phyloP scores from a whole-genome alignment of 2,113 vertebrate species.

The Limnothrissa miodon region DNA sequence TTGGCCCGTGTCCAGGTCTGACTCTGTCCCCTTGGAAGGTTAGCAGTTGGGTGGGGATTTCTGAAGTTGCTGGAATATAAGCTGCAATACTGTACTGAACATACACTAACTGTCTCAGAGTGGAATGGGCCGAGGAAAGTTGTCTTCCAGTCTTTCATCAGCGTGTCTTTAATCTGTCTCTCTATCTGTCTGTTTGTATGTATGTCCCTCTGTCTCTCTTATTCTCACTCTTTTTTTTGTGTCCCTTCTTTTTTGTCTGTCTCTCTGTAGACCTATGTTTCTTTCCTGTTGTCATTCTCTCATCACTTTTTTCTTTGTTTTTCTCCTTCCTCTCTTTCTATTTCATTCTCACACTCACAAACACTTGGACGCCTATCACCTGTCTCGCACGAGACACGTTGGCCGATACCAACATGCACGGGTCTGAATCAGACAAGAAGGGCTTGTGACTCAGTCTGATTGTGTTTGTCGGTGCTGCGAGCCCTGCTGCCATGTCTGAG shows the following conservation, averaged over 20 bases:
- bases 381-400: not conserved
- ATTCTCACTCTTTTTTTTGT: not conserved
- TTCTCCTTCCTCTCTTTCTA: not conserved
- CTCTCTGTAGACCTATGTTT: not conserved
- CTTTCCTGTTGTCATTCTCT: not conserved
- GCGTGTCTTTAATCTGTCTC: not conserved
- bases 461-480: not conserved
- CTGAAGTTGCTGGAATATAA: conserved; percentile 34
- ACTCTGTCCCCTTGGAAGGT: conserved; percentile 42
- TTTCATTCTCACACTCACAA: not conserved
- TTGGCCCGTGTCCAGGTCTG: conserved; percentile 31
- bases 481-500: not conserved
- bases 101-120: not conserved
- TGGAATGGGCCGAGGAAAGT: not conserved
- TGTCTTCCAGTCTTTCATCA: not conserved
- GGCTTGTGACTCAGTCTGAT: not conserved
- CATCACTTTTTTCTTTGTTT: not conserved
- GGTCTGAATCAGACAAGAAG: not conserved
- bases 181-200: not conserved
- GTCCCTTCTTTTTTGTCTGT: conserved; percentile 24
- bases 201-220: not conserved
- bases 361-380: not conserved
- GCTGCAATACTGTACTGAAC: conserved; percentile 16
- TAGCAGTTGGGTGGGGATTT: conserved; percentile 33
- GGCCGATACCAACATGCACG: not conserved